phyloP scores from a whole-genome alignment of 2,888 invertebrate species.

The Yponomeuta sedellus region DNA sequence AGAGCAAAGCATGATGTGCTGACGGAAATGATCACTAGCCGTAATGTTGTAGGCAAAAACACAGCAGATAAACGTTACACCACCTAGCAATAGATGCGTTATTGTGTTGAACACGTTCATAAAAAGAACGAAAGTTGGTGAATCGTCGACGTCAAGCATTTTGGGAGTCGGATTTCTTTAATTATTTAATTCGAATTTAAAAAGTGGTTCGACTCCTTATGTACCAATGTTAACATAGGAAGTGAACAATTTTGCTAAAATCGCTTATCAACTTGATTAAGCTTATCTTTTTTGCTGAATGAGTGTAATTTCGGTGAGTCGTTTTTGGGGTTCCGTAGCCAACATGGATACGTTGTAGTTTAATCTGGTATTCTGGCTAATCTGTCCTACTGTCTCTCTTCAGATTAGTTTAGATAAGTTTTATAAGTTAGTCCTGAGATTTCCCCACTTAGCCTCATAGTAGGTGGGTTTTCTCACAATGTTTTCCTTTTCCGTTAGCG shows the following conservation, averaged over 20 bases:
- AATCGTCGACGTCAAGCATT: background rate
- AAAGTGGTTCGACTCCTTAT: too few relatives aligned
- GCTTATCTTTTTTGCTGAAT: background rate
- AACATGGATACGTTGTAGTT: too few relatives aligned
- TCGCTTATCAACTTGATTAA: background rate
- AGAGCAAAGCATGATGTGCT: constrained; percentile 19
- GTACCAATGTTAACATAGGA: too few relatives aligned
- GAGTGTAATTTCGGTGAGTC: background rate
- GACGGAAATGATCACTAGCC: constrained; percentile 5
- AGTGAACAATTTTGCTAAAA: too few relatives aligned
- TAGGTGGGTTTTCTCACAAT: too few relatives aligned
- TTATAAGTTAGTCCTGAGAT: too few relatives aligned
- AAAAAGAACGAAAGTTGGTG: constrained; percentile 5
- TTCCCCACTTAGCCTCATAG: too few relatives aligned
- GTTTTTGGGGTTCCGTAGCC: too few relatives aligned
- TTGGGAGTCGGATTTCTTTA: background rate
- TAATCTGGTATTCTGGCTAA: too few relatives aligned
- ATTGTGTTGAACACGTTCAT: constrained; percentile 15
- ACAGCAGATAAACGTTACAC: constrained; percentile 4
- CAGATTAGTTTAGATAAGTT: too few relatives aligned
- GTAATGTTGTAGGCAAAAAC: background rate
- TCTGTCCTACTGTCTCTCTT: too few relatives aligned
- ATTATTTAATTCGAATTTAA: background rate
- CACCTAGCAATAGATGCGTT: constrained; percentile 15
- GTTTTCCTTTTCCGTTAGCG: too few relatives aligned